Evolutionary conservation across 2,797 vertebrate species (phyloP).

Genomic region (Enteromius thamalakanensis): DNA sequence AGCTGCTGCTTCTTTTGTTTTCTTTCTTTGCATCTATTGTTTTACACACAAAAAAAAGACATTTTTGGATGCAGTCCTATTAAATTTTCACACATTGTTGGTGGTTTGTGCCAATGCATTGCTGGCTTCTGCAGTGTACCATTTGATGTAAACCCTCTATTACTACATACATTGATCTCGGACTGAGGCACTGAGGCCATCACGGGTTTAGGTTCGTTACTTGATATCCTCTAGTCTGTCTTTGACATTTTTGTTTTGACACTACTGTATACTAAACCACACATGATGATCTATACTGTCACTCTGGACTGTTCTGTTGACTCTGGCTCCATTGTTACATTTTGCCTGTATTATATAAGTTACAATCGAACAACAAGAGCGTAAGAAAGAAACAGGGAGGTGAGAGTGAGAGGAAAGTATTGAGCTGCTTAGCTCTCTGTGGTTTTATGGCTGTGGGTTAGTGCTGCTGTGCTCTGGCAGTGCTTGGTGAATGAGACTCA

Average conservation of each 20-base stretch:
- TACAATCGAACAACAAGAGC: background rate
- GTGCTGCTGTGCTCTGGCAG: conserved; percentile 4
- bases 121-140: background rate
- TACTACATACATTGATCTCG: background rate
- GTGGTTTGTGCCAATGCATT: background rate
- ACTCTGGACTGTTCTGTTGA: background rate
- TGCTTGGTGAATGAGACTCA: background rate
- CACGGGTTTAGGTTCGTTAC: no score
- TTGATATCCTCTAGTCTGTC: background rate
- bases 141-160: background rate
- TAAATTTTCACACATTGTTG: background rate
- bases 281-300: background rate
- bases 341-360: background rate
- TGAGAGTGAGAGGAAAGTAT: background rate
- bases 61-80: conserved; percentile 4
- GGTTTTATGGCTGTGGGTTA: conserved; percentile 15
- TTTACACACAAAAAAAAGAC: background rate
- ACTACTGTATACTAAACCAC: background rate
- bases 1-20: background rate
- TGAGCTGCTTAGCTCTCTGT: background rate
- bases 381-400: background rate
- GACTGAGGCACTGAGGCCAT: background rate
- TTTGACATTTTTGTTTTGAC: background rate
- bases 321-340: background rate
- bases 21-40: conserved; percentile 10